Base-by-base conservation (phyloP, 2,888 invertebrate species). In the Lycia hirtaria region DNA sequence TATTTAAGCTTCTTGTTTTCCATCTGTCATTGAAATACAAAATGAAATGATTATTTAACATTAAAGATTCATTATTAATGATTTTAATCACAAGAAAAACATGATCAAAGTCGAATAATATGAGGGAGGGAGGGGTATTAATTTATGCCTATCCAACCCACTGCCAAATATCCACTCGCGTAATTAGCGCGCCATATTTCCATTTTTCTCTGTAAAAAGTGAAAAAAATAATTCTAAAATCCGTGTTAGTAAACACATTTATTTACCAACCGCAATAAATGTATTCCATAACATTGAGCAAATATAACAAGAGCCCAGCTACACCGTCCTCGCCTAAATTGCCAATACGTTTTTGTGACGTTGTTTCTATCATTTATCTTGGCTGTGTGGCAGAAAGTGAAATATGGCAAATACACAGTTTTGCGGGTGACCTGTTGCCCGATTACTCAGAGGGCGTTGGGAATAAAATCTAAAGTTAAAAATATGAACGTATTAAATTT, bases 301-400 rank as follows among this genome's bases (percentile, higher is more conserved):
- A 57, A 63, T 38, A 49, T 17, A n/a, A n/a, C n/a, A n/a, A 35
- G 44, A 37, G 30, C 20, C 30, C 22, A 19, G 35, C 37, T 26
- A 47, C 45, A 45, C 41, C 48, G 24, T 30, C 32, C 50, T 17
- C 26, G 45, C 52, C 43, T 22, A 61, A 57, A 61, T 57, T 60
- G 59, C 52, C 49, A 44, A 45, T 57, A 53, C 56, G 50, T 58
- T 59, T 55, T 47, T 43, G 33, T 56, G 58, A 59, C 58, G 24
- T 38, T 30, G 24, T 38, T 30, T 48, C 35, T 48, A 52, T 56
- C 59, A 51, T 64, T 61, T 56, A 54, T 61, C 64, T 56, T 55
- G 51, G 19, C 45, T 12, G 20, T 15, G 44, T 22, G 26, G 28
- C 22, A 47, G 38, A 55, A 22, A 30, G 43, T 37, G 50, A 50